These are phyloP conservation scores for Mechanitis messenoides DNA, from an alignment of 2,888 invertebrate genomes.

Conservation along the genomic window DNA sequence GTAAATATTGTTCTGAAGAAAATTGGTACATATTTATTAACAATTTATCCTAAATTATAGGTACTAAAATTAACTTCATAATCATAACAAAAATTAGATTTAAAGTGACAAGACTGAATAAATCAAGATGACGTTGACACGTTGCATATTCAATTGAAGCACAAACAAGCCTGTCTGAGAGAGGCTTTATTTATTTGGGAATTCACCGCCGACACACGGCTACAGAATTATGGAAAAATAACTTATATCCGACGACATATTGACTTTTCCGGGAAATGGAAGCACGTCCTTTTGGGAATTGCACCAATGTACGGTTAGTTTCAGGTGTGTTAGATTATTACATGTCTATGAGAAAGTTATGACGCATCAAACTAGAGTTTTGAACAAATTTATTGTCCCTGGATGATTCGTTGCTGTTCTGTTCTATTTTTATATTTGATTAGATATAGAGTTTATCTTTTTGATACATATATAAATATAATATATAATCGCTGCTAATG, in stretches of 20 bases:
- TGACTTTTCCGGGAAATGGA: slow-evolving; percentile 63
- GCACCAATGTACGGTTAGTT: slow-evolving; percentile 44
- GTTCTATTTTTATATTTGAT: neutral
- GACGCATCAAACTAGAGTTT: slow-evolving; percentile 23
- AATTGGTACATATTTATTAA: no score
- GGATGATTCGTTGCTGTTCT: slow-evolving; percentile 16
- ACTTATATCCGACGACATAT: slow-evolving; percentile 71
- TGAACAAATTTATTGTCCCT: slow-evolving; percentile 24
- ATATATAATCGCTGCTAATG: no score
- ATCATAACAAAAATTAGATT: no score
- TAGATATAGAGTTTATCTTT: no score
- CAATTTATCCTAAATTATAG: no score
- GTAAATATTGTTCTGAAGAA: no score
- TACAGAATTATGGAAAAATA: slow-evolving; percentile 70
- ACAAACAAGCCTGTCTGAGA: slow-evolving; percentile 36
- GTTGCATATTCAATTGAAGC: slow-evolving; percentile 53
- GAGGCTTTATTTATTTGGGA: slow-evolving; percentile 71
- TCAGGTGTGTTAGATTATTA: slow-evolving; percentile 29
- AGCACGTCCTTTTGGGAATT: slow-evolving; percentile 61
- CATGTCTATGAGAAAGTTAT: slow-evolving; percentile 27
- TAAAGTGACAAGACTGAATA: no score
- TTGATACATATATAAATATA: no score
- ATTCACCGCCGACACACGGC: slow-evolving; percentile 46
- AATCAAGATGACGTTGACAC: slow-evolving; percentile 3
- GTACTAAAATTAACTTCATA: no score